Conservation (phyloP, 2,888 invertebrate species). For the Yponomeuta malinellus region DNA sequence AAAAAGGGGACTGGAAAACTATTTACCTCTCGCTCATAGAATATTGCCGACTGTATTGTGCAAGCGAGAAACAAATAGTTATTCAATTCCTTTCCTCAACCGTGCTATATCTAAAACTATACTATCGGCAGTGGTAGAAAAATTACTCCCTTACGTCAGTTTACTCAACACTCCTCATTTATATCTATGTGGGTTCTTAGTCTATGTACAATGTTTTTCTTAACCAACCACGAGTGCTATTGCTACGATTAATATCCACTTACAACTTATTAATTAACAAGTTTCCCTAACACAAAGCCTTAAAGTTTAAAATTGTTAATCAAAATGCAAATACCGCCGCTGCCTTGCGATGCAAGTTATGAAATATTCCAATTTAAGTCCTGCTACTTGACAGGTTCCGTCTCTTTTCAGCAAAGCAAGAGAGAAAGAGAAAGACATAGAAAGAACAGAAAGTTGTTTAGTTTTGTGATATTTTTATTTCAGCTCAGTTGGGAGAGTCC, state of each 20-base stretch:
- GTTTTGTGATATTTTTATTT: not conserved
- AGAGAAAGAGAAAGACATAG: not conserved
- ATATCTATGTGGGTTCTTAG: too few species aligned
- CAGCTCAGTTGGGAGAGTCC: not conserved
- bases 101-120: too few species aligned
- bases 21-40: too few species aligned
- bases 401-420: not conserved
- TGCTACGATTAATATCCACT: not conserved
- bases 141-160: too few species aligned
- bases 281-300: not conserved
- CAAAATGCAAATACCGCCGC: not conserved
- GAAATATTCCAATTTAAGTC: conserved; percentile 2
- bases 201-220: too few species aligned
- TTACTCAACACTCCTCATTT: too few species aligned
- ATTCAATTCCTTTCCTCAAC: too few species aligned
- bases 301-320: not conserved
- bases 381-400: not conserved
- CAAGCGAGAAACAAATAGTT: too few species aligned
- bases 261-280: not conserved
- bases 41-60: too few species aligned
- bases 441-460: not conserved
- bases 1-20: too few species aligned
- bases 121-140: too few species aligned
- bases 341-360: conserved; percentile 1
- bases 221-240: not conserved